phyloP scores from a whole-genome alignment of 2,888 invertebrate genomes.

The Ceratothoa steindachneri region DNA sequence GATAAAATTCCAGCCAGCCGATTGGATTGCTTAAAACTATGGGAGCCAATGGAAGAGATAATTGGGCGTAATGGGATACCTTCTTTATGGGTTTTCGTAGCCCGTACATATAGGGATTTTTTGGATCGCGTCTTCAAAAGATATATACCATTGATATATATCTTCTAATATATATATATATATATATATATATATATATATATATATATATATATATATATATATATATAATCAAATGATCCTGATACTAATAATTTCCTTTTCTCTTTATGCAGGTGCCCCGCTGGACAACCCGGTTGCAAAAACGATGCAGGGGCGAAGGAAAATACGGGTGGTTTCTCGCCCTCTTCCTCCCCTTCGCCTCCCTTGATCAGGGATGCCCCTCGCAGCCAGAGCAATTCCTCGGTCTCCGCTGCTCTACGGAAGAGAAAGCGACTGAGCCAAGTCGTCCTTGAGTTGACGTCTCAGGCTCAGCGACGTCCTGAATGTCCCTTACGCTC shows the following conservation, averaged over 20 bases:
- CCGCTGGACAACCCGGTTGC: slow-evolving; percentile 18
- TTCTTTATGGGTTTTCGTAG: no score
- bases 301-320: neutral
- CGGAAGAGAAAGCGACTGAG: slow-evolving; percentile 46
- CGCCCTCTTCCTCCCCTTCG: slow-evolving; percentile 27
- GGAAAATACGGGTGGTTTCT: neutral
- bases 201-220: neutral
- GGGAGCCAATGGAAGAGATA: no score
- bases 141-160: slow-evolving; percentile 1
- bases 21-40: no score
- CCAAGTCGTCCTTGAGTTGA: slow-evolving; percentile 46
- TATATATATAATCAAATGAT: neutral
- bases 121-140: no score
- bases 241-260: neutral
- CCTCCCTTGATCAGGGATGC: slow-evolving; percentile 36
- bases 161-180: neutral
- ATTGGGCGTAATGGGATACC: no score
- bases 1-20: no score
- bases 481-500: neutral
- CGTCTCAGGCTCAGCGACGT: slow-evolving; percentile 39
- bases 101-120: no score
- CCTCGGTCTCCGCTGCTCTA: slow-evolving; percentile 28
- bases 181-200: slow-evolving; percentile 11
- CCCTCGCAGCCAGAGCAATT: neutral
- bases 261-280: slow-evolving; percentile 12